Evolutionary conservation across 2,113 vertebrate genomes (phyloP).

Genomic region (Perca schrenkii): DNA sequence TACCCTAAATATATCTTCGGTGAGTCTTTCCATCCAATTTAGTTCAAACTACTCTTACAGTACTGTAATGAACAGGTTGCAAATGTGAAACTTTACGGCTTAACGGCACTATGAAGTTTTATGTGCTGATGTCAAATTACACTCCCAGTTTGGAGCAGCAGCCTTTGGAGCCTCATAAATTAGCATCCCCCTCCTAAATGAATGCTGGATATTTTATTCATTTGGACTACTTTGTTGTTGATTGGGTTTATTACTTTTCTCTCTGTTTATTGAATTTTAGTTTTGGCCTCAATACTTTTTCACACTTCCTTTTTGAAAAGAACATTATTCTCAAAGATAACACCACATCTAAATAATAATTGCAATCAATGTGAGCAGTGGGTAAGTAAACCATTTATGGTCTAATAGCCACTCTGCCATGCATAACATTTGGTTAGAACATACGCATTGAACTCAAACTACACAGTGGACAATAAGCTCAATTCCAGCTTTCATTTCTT

Average conservation of each 20-base stretch:
- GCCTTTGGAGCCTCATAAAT: constrained; percentile 36
- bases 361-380: constrained; percentile 48
- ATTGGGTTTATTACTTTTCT: constrained; percentile 1
- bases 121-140: constrained; percentile 35
- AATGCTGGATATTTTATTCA: constrained; percentile 43
- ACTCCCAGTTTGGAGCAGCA: constrained; percentile 30
- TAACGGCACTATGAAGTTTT: constrained; percentile 20
- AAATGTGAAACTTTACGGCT: constrained; percentile 19
- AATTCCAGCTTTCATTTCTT: constrained; percentile 71
- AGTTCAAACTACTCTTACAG: constrained; percentile 4
- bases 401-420: constrained; percentile 50
- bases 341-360: constrained; percentile 38
- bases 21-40: constrained; percentile 4
- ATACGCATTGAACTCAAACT: constrained; percentile 31
- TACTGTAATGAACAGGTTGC: constrained; percentile 25
- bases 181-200: constrained; percentile 9
- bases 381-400: constrained; percentile 49
- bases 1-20: background rate
- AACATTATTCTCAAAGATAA: constrained; percentile 31
- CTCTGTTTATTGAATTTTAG: constrained; percentile 30
- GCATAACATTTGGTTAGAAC: constrained; percentile 25
- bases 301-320: background rate
- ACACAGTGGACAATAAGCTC: constrained; percentile 47
- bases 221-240: constrained; percentile 40
- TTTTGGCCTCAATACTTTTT: background rate